Base-by-base conservation (phyloP, 2,113 vertebrate genomes). In the Spermophilus dauricus region DNA sequence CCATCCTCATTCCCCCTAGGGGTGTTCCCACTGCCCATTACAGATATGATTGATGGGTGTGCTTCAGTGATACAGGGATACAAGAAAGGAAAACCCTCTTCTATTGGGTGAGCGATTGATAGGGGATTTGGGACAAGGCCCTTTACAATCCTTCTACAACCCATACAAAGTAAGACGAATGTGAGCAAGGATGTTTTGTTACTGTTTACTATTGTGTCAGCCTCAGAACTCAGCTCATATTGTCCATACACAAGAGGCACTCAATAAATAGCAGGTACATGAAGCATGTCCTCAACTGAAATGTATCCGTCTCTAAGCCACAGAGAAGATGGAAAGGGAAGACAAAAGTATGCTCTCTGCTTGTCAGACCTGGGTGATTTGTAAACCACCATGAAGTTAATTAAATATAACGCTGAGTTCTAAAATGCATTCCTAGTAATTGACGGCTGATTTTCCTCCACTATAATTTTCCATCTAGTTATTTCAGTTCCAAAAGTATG, bases 301-400 rank as follows among this genome's bases (percentile, higher is more conserved):
- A 70, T 13, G 9, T 18, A 51, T 17, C 0, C 0, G 6, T 26
- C n/a, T 56, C 58, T 81, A 63, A 86, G 89, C 5, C 72, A 70
- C 45, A 86, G 22, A 1, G 30, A 87, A 93, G 37, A 17, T 28
- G 51, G 4, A 32, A 89, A 73, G 7, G 37, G 56, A 20, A 67
- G 89, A 80, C 51, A 17, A 81, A 85, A 91, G 20, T 3, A 51
- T 9, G 8, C 6, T 88, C 32, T 4, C 16, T 17, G 34, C 5
- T 80, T 48, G 34, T 39, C 56, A 77, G 81, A 72, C 17, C 45
- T 67, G 28, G 30, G 24, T 75, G 45, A 86, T 61, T 92, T 86
- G 73, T 81, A 89, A 96, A 81, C 4, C 61, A 65, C 32, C 32
- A 84, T 28, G 93, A 56, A 81, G 45, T 91, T 80, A 32, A 53